Conservation (phyloP, 1,140 invertebrate genomes). For the Eumeta japonica region DNA sequence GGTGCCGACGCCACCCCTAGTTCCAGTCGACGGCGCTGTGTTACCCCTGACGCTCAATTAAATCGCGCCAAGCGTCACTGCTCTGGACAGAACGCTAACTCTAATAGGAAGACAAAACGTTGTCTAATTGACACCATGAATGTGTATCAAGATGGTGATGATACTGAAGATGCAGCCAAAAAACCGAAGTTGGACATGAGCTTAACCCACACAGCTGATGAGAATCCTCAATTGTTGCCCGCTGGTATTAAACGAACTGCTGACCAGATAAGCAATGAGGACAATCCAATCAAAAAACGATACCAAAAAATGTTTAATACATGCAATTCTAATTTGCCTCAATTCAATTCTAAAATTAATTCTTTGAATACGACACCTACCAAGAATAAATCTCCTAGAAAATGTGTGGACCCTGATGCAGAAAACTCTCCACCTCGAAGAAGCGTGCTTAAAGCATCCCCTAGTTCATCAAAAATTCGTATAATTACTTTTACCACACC, state of each 20-base stretch:
- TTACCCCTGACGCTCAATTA: too few relatives aligned
- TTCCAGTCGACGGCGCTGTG: too few relatives aligned
- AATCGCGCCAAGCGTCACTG: slow-evolving; percentile 18
- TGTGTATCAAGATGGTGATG: slow-evolving; percentile 20
- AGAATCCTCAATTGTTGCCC: slow-evolving; percentile 18
- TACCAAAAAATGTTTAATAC: too few relatives aligned
- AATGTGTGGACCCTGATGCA: slow-evolving; percentile 20
- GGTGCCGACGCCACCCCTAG: slow-evolving; percentile 52
- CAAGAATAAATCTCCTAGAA: slow-evolving; percentile 31
- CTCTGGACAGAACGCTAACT: slow-evolving; percentile 2
- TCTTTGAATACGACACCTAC: slow-evolving; percentile 38
- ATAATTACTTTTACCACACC: slow-evolving; percentile 59
- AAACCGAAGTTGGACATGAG: slow-evolving; percentile 19
- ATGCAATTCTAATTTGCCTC: too few relatives aligned
- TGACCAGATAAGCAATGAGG: neutral
- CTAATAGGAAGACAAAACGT: slow-evolving; percentile 27
- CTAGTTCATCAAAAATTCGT: slow-evolving; percentile 25
- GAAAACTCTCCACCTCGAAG: slow-evolving; percentile 8
- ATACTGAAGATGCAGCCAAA: slow-evolving; percentile 18
- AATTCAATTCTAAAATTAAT: too few relatives aligned
- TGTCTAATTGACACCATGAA: slow-evolving; percentile 34
- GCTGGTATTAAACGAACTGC: slow-evolving; percentile 24
- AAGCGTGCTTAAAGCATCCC: slow-evolving; percentile 22
- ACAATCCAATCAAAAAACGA: neutral
- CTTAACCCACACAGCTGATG: slow-evolving; percentile 7